These are phyloP conservation scores for Streptopelia turtur DNA, from an alignment of 2,797 vertebrate genomes.

Conservation along the genomic window DNA sequence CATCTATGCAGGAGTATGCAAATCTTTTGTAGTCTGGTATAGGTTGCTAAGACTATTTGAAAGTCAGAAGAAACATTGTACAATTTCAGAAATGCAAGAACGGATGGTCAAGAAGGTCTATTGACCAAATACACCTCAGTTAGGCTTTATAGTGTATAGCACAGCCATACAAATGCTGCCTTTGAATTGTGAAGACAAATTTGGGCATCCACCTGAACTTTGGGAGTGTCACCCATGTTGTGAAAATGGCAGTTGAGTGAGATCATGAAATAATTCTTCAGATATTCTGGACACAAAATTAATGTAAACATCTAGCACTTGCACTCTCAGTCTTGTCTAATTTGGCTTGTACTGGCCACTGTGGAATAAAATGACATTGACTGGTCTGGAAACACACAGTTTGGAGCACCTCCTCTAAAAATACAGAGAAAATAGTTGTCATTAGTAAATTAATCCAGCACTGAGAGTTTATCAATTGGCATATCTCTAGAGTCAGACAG, in stretches of 20 bases:
- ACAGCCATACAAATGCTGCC: neutral
- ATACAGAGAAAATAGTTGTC: neutral
- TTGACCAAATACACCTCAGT: neutral
- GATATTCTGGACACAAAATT: neutral
- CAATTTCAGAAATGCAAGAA: neutral
- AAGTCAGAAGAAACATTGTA: neutral
- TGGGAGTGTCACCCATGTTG: neutral
- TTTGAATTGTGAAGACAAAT: neutral
- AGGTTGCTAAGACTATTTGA: slow-evolving; percentile 13
- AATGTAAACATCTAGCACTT: neutral
- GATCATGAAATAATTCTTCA: neutral
- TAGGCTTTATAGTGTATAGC: neutral
- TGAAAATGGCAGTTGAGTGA: neutral
- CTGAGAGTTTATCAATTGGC: neutral
- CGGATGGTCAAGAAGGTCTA: neutral
- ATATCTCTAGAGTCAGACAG: neutral
- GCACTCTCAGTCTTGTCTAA: neutral
- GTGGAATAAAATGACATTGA: neutral
- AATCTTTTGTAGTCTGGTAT: neutral
- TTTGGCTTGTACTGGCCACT: neutral
- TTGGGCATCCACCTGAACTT: neutral
- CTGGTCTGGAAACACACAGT: neutral
- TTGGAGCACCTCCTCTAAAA: neutral
- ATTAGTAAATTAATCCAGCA: neutral
- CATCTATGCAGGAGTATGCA: neutral